Evolutionary conservation across 2,888 invertebrate species (phyloP), one percentile per base, ranked within the genome.

Genomic region (Strigamia transsilvanica): DNA sequence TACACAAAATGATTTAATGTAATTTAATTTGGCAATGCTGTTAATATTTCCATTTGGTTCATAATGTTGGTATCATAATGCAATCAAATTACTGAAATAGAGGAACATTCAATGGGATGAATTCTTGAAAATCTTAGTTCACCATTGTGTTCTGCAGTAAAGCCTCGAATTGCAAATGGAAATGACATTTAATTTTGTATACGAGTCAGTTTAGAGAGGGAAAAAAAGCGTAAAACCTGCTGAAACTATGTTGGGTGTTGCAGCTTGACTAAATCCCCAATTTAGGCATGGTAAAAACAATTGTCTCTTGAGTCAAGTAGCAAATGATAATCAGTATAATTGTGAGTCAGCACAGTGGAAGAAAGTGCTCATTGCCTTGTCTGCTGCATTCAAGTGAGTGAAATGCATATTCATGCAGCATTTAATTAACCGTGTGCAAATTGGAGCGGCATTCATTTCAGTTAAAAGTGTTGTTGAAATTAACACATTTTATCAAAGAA

Each of bases 251-350:
- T 73, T 73, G 32, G 32, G 13, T 38, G 38, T 38, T 27, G 73
- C 12, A 73, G 73, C 73, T 32, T 27, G 32, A 32, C 32, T 32
- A 73, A 73, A 73, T 27, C 73, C 73, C 32, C 73, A 73, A 73
- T 73, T 73, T 73, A 73, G 73, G 23, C 73, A n/a, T 27, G 73
- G 73, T 32, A 73, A 73, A 73, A 73, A 73, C 73, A 73, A 73
- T 73, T 73, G 73, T 73, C 73, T 73, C 73, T 73, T 73, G 73
- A 73, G 73, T 32, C 73, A n/a, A 73, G 73, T 73, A 32, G 73
- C 73, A 73, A 73, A 73, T 73, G 73, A 73, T 73, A 73, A 73
- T 73, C 73, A 73, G 73, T 73, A 73, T 73, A 73, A 73, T 73
- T 73, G 73, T 73, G 73, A 73, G 73, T 73, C 73, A 73, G 73